A percentile compares a stretch with the other conserved stretches of the same genome.
Evolutionary conservation across 1,140 invertebrate genomes (phyloP).

Genomic region (Pseudoatta argentina): DNA sequence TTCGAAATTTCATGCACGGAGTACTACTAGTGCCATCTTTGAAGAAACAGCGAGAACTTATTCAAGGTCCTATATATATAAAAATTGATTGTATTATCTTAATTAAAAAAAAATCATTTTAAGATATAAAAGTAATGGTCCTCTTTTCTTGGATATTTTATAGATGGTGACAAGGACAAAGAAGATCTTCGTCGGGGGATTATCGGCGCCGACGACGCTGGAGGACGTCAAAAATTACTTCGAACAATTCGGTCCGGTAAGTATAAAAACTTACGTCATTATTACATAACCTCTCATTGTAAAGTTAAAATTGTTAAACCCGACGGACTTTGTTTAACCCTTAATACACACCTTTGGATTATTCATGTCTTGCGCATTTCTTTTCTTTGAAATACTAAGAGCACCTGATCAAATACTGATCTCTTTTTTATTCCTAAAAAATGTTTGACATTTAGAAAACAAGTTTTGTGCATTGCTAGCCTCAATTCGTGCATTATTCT

Average conservation of each 20-base stretch:
- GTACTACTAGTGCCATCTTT: no score
- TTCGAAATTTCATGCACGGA: no score
- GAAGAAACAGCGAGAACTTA: no score
- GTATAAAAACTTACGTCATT: constrained; percentile 83
- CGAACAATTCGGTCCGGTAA: constrained; percentile 99
- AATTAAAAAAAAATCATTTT: not conserved
- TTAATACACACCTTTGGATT: no score
- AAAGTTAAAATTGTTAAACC: not conserved
- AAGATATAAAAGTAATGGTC: not conserved
- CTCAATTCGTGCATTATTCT: no score
- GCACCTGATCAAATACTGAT: no score
- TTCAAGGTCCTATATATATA: no score
- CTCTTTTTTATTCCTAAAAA: no score
- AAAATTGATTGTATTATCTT: not conserved
- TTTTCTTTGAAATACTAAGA: no score
- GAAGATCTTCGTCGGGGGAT: constrained; percentile 99
- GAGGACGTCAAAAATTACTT: constrained; percentile 99
- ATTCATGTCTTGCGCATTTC: no score
- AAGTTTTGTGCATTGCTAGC: no score
- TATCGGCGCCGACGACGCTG: constrained; percentile 99
- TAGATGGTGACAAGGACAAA: constrained; percentile 99
- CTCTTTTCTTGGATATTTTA: constrained; percentile 83
- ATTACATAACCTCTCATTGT: not conserved
- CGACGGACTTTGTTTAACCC: not conserved
- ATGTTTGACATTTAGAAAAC: no score